A percentile compares a stretch with the other conserved stretches of the same genome.
phyloP scores from a whole-genome alignment of 2,113 vertebrate genomes.

The Neofelis nebulosa region DNA sequence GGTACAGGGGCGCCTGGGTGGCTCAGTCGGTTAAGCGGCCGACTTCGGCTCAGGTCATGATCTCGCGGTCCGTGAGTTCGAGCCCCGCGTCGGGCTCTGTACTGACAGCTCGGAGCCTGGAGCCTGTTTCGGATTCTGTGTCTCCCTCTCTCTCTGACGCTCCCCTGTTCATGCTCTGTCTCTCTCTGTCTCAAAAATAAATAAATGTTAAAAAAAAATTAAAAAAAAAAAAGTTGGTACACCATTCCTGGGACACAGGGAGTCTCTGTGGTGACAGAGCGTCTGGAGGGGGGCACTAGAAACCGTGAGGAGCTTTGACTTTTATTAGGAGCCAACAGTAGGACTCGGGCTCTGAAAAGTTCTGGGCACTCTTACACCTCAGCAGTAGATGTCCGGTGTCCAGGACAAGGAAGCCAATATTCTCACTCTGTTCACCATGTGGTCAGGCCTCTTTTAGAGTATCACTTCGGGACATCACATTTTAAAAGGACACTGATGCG shows the following conservation, averaged over 20 bases:
- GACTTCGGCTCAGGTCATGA: too few species aligned
- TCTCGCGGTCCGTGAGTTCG: too few species aligned
- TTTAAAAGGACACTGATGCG: not conserved
- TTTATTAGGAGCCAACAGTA: not conserved
- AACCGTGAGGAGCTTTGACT: rapidly evolving
- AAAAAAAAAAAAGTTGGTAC: not conserved
- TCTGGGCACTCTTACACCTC: rapidly evolving
- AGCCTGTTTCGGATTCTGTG: too few species aligned
- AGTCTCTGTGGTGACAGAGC: not conserved
- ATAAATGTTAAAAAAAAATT: too few species aligned
- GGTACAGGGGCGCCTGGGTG: too few species aligned
- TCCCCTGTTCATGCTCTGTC: too few species aligned
- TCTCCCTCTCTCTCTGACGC: too few species aligned
- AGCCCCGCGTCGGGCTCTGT: too few species aligned
- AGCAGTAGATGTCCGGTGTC: not conserved
- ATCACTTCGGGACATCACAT: not conserved
- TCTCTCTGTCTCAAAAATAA: too few species aligned
- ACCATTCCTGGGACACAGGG: not conserved
- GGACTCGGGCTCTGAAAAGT: not conserved
- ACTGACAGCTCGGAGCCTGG: too few species aligned
- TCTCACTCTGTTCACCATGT: rapidly evolving
- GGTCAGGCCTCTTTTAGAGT: not conserved
- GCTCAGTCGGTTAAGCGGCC: too few species aligned
- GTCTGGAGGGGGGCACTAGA: too few species aligned
- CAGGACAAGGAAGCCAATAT: not conserved